Conservation (phyloP, 2,113 vertebrate genomes). For the Silurus asotus region DNA sequence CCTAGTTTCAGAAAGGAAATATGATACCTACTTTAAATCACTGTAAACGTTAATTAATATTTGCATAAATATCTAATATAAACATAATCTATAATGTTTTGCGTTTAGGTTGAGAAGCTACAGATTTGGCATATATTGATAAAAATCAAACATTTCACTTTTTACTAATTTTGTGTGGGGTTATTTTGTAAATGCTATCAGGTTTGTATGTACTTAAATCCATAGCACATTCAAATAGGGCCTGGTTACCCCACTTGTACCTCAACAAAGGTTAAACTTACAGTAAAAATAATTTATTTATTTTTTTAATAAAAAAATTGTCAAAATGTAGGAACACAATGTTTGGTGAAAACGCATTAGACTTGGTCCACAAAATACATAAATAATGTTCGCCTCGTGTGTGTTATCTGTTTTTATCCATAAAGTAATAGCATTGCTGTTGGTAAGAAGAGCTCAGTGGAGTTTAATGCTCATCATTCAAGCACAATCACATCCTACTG, state of each 20-base stretch:
- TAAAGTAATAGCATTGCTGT: neutral
- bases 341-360: neutral
- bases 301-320: neutral
- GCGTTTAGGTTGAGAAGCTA: neutral
- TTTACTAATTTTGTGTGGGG: neutral
- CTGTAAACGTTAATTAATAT: neutral
- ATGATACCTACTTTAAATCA: neutral
- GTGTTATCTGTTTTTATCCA: neutral
- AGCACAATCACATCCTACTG: slow-evolving; percentile 8
- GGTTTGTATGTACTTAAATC: neutral
- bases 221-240: neutral
- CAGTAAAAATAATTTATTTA: neutral
- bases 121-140: neutral
- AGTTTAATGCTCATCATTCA: slow-evolving; percentile 1
- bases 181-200: neutral
- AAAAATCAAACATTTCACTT: neutral
- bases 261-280: neutral
- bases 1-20: neutral
- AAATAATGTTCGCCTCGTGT: neutral
- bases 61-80: neutral
- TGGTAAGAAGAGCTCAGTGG: neutral
- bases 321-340: neutral
- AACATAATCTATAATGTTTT: neutral
- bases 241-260: neutral
- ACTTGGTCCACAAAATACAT: neutral